phyloP scores from a whole-genome alignment of 2,888 invertebrate genomes.

The Gisinianus flammeolus region DNA sequence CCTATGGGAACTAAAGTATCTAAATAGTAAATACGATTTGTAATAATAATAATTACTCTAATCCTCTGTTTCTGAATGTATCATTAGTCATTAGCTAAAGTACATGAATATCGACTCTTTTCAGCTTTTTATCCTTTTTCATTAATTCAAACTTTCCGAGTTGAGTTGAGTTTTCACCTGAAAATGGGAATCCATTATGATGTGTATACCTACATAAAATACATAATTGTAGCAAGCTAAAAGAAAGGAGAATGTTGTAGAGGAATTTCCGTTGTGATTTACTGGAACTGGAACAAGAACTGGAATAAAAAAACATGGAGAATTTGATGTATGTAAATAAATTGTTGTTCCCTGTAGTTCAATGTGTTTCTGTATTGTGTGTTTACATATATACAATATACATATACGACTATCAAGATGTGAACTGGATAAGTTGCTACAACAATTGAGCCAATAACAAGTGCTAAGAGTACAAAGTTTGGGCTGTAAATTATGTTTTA shows the following conservation, averaged over 20 bases:
- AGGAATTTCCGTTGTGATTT: no score
- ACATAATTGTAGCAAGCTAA: no score
- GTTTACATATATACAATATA: not conserved
- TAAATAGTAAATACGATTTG: not conserved
- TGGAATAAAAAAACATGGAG: not conserved
- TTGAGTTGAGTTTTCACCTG: no score
- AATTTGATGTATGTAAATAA: not conserved
- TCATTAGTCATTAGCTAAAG: no score
- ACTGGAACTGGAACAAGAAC: not conserved
- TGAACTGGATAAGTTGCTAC: no score
- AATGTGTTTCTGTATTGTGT: constrained; percentile 5
- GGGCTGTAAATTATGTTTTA: constrained; percentile 24
- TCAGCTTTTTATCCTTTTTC: not conserved
- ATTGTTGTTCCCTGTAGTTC: not conserved
- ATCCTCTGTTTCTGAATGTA: no score
- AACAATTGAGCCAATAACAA: constrained; percentile 2
- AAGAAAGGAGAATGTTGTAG: no score
- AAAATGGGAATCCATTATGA: no score
- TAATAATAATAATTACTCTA: no score
- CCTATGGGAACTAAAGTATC: not conserved
- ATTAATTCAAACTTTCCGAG: no score
- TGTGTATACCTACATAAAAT: no score
- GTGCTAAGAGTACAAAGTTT: not conserved
- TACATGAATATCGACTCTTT: not conserved
- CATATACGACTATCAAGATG: not conserved